phyloP scores from a whole-genome alignment of 2,888 invertebrate species.

The Melikaiella ostensackeni region DNA sequence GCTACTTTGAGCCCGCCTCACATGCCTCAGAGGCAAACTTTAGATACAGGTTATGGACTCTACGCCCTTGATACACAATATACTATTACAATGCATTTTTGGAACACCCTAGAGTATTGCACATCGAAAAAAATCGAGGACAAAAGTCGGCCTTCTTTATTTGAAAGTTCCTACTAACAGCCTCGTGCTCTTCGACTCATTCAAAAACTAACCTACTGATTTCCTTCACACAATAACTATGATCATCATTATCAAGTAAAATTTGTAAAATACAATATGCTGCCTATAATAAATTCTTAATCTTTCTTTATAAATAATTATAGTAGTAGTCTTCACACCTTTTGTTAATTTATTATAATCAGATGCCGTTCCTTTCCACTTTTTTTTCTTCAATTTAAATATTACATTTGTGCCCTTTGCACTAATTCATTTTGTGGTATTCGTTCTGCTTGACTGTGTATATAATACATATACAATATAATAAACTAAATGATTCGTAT shows the following conservation, averaged over 20 bases:
- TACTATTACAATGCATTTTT: too few relatives aligned
- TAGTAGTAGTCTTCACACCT: slow-evolving; percentile 76
- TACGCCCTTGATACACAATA: too few relatives aligned
- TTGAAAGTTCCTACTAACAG: slow-evolving; percentile 47
- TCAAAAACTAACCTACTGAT: slow-evolving; percentile 51
- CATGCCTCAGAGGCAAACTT: too few relatives aligned
- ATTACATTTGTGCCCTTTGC: slow-evolving; percentile 77
- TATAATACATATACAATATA: slow-evolving; percentile 73
- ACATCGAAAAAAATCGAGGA: slow-evolving; percentile 44
- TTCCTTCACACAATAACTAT: slow-evolving; percentile 57
- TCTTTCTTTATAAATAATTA: slow-evolving; percentile 75
- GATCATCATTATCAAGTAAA: slow-evolving; percentile 70
- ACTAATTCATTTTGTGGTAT: slow-evolving; percentile 65
- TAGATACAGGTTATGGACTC: too few relatives aligned
- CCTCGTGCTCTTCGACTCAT: slow-evolving; percentile 59
- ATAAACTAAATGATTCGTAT: slow-evolving; percentile 72
- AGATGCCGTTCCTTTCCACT: slow-evolving; percentile 66
- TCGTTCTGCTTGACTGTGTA: slow-evolving; percentile 67
- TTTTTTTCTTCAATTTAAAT: slow-evolving; percentile 66
- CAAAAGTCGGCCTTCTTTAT: slow-evolving; percentile 24
- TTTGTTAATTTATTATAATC: slow-evolving; percentile 73
- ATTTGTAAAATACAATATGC: slow-evolving; percentile 77
- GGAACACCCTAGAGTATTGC: slow-evolving; percentile 40
- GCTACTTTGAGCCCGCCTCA: too few relatives aligned
- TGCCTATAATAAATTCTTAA: slow-evolving; percentile 74